Evolutionary conservation across 1,140 invertebrate species (phyloP).

Genomic region (Achroia grisella): DNA sequence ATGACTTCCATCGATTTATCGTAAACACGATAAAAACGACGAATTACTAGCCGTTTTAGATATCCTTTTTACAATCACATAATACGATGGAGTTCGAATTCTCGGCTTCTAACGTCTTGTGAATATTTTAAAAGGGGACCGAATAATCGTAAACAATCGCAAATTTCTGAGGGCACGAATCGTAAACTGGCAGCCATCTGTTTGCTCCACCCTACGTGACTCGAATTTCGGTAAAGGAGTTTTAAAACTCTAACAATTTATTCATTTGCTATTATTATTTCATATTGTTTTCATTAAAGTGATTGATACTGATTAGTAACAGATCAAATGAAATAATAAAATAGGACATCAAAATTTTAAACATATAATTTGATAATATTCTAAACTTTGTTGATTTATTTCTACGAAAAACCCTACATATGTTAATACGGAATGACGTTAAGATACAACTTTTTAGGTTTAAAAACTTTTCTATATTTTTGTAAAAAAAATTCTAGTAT

Average conservation of each 20-base stretch:
- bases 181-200: conserved; percentile 1
- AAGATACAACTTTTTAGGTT: no score
- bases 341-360: no score
- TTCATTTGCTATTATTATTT: neutral
- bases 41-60: neutral
- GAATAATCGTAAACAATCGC: conserved; percentile 5
- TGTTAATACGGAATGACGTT: no score
- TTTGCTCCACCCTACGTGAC: conserved; percentile 1
- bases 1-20: no score
- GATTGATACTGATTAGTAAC: no score
- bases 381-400: no score
- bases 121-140: conserved; percentile 2
- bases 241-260: conserved; percentile 1
- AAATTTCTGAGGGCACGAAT: conserved; percentile 1
- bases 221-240: neutral
- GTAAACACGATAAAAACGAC: neutral
- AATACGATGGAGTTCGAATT: conserved; percentile 4
- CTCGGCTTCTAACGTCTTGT: neutral
- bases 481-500: no score
- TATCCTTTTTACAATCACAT: conserved; percentile 1
- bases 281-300: no score
- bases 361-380: no score
- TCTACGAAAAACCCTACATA: no score
- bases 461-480: no score
- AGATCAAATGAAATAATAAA: no score